Conservation (phyloP, 37 sponge, comb jelly and placozoan genomes). For the Ianthella basta region DNA sequence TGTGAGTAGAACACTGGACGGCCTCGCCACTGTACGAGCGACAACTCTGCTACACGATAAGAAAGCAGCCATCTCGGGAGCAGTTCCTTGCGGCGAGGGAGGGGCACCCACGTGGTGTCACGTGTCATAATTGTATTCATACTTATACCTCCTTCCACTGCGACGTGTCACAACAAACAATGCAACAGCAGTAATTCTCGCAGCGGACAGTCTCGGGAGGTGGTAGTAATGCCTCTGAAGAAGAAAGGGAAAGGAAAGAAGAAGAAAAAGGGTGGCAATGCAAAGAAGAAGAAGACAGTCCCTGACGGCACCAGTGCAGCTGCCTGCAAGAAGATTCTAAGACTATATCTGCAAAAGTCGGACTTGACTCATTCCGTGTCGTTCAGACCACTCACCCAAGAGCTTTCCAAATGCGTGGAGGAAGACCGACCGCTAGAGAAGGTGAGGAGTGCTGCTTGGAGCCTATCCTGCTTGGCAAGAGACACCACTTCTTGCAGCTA, state of each 20-base stretch:
- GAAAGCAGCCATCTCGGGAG: constrained; percentile 9
- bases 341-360: constrained; percentile 40
- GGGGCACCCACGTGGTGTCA: too few species aligned
- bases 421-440: constrained; percentile 44
- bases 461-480: too few species aligned
- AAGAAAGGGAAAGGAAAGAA: constrained; percentile 30
- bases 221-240: too few species aligned
- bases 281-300: constrained; percentile 13
- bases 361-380: not conserved
- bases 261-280: constrained; percentile 29
- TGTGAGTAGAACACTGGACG: not conserved
- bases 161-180: too few species aligned
- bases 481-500: not conserved
- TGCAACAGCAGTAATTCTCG: too few species aligned
- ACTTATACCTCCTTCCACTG: too few species aligned
- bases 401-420: constrained; percentile 16
- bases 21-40: not conserved
- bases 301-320: constrained; percentile 42
- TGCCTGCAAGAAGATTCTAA: constrained; percentile 43
- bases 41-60: not conserved
- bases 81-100: too few species aligned
- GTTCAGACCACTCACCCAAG: not conserved
- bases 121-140: too few species aligned
- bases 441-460: not conserved
- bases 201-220: too few species aligned